Base-by-base conservation (phyloP, 2,888 invertebrate species). In the Odontomyia ornata region DNA sequence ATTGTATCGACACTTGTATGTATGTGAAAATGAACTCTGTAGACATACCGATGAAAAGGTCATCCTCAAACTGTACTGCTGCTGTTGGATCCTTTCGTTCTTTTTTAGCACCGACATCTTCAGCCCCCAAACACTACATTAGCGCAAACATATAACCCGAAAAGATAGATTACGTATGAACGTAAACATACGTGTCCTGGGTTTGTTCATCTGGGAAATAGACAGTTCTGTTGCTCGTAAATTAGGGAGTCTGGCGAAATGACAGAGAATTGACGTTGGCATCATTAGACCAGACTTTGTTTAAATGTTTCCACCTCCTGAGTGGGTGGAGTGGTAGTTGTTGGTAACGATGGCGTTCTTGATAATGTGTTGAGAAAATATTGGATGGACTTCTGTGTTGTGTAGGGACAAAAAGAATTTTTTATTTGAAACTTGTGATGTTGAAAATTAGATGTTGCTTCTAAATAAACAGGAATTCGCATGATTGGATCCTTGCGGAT, bases 1-100 rank as follows among this genome's bases (percentile, higher is more conserved):
- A 28, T 27, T 64, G 64, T 64, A 28, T 64, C 64, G 64, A 64
- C 64, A 64, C n/a, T n/a, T n/a, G n/a, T n/a, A n/a, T n/a, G n/a
- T 60, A 25, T 60, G 60, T 64, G 64, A 15, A 30, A 30, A 64
- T 64, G 64, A 64, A 30, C 60, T 23, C 4, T 60, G 64, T 15
- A 64, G 18, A 52, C 15, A 64, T 3, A 23, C n/a, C 25, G 11
- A 7, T 28, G 64, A 30, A 28, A n/a, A 64, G 64, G n/a, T 64
- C 23, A 11, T 28, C 4, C 64, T 21, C n/a, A 3, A 52, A 52
- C 18, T 52, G 15, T 9, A n/a, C n/a, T n/a, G n/a, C n/a, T n/a
- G n/a, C 56, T 43, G 15, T 52, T 52, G 52, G 18, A 52, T 13
- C 60, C 23, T 11, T 21, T 25, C 13, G 4, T 21, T 25, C 23